Conservation (phyloP, 1,140 invertebrate genomes). For the Marisa cornuarietis region DNA sequence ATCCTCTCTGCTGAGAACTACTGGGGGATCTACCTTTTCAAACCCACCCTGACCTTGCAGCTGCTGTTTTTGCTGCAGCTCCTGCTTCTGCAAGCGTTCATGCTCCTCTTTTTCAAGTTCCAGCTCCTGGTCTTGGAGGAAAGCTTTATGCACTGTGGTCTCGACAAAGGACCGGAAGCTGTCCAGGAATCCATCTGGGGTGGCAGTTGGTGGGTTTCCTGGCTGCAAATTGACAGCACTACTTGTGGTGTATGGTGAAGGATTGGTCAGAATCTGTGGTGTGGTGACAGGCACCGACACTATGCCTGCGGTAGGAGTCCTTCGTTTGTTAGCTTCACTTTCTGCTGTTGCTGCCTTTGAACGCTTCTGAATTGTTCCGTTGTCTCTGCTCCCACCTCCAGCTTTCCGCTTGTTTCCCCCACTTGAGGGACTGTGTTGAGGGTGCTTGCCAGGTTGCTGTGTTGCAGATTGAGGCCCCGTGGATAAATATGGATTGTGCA, state of each 20-base stretch:
- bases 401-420: constrained; percentile 38
- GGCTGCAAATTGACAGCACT: constrained; percentile 25
- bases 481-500: constrained; percentile 11
- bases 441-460: constrained; percentile 27
- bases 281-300: constrained; percentile 73
- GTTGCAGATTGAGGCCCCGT: constrained; percentile 27
- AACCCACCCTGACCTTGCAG: neutral
- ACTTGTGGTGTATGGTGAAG: constrained; percentile 70
- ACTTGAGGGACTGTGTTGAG: constrained; percentile 75
- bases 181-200: constrained; percentile 54
- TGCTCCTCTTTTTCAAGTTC: constrained; percentile 19
- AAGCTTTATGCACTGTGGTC: constrained; percentile 63
- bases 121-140: constrained; percentile 53
- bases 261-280: constrained; percentile 68
- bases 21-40: neutral
- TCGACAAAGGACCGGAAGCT: constrained; percentile 66
- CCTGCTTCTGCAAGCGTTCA: constrained; percentile 17
- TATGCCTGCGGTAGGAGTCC: constrained; percentile 60
- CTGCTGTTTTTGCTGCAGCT: constrained; percentile 8
- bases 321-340: constrained; percentile 52
- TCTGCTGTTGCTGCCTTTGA: constrained; percentile 39
- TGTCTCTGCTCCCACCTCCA: constrained; percentile 22
- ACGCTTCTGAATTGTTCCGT: constrained; percentile 15
- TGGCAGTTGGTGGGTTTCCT: constrained; percentile 68
- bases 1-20: constrained; percentile 14